Conservation (phyloP, 2,888 invertebrate genomes). For the Doris montereyensis region DNA sequence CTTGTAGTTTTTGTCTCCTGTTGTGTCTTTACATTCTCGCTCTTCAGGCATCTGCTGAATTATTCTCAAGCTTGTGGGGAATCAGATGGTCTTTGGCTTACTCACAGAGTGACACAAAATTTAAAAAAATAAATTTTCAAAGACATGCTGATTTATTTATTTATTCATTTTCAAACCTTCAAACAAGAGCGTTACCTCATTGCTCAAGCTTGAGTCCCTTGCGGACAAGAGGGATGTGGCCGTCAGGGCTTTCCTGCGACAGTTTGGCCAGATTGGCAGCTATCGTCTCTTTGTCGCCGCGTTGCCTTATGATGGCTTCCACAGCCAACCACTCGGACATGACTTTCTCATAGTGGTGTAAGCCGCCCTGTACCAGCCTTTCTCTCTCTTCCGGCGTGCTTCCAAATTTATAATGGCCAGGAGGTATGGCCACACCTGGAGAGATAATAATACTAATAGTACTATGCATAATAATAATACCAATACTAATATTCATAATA, state of each 20-base stretch:
- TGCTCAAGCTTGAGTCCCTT: conserved; percentile 74
- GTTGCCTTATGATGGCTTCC: conserved; percentile 85
- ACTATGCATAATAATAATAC: no score
- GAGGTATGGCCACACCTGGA: conserved; percentile 88
- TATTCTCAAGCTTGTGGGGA: no score
- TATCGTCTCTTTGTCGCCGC: conserved; percentile 77
- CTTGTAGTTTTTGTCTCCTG: no score
- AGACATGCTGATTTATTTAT: no score
- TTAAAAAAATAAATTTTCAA: no score
- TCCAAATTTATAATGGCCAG: conserved; percentile 86
- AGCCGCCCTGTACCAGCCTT: conserved; percentile 72
- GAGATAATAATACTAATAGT: no score
- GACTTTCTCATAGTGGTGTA: conserved; percentile 87
- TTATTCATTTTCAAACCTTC: no score
- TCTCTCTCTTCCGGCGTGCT: conserved; percentile 73
- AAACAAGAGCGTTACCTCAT: conserved; percentile 66
- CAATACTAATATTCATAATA: no score
- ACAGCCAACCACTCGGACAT: conserved; percentile 97
- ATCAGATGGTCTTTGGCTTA: no score
- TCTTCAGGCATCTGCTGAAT: no score
- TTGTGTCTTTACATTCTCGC: no score
- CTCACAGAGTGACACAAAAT: no score
- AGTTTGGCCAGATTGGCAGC: conserved; percentile 89
- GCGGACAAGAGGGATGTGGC: conserved; percentile 67
- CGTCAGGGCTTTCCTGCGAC: conserved; percentile 79